Evolutionary conservation across 2,113 vertebrate species (phyloP), one percentile per base, ranked within the genome.

Genomic region (Coryphaenoides rupestris): DNA sequence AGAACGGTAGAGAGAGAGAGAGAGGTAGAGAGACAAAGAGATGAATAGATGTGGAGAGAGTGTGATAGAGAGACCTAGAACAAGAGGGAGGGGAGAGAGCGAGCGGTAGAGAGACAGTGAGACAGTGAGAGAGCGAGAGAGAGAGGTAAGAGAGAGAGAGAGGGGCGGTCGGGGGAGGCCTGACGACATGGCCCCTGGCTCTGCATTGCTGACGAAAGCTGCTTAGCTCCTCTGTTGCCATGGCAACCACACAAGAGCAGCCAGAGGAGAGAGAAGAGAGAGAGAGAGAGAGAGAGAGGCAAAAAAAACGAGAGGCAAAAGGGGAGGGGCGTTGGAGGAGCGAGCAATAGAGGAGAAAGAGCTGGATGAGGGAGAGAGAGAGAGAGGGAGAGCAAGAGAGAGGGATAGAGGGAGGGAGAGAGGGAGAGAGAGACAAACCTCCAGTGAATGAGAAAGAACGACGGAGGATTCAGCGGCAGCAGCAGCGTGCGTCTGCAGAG

Each of bases 191-290:
- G 21, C 70, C 91, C 80, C 89, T 88, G 94, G 94, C 93, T 89
- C 90, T 73, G 86, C 92, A 87, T 77, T 85, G 90, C 91, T 94
- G 92, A 93, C 93, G 92, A 91, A 91, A 93, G 92, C 92, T 69
- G 92, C 92, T 92, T 83, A 92, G 78, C 88, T 85, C 87, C 91
- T 85, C 89, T 86, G 95, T 98, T 94, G 89, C 95, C 89, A 96
- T 95, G 94, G 94, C 81, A 92, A 96, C 91, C 86, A 60, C 87
- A 40, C 87, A 73, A 81, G 91, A 76, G 91, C 91, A 85, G 90
- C 84, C 87, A 91, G 86, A 88, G 84, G 84, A 79, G 92, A 90
- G 72, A 86, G 92, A n/a, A n/a, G n/a, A n/a, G n/a, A n/a, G n/a
- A n/a, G n/a, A n/a, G n/a, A n/a, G n/a, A n/a, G n/a, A n/a, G n/a